These are phyloP conservation scores for Liasis olivaceus DNA, from an alignment of 2,797 vertebrate genomes.

Conservation along the genomic window DNA sequence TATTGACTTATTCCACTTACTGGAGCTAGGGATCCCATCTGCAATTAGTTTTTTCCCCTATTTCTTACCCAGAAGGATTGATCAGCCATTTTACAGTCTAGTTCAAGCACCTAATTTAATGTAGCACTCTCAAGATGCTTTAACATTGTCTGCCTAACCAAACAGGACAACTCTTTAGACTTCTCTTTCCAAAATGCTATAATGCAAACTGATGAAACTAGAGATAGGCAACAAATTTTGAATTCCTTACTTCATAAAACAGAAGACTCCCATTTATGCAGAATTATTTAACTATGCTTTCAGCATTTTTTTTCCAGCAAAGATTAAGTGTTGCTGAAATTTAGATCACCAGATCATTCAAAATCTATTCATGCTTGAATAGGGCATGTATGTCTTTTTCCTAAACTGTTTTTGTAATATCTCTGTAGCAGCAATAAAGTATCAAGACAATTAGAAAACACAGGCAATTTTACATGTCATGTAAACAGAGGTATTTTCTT, in stretches of 20 bases:
- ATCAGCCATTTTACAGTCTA: conserved; percentile 81
- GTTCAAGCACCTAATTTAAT: conserved; percentile 80
- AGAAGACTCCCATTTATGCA: conserved; percentile 15
- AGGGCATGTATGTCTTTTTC: too few relatives aligned
- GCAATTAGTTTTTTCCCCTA: conserved; percentile 62
- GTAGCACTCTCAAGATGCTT: conserved; percentile 72
- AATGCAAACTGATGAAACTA: conserved; percentile 17
- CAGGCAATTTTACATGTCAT: neutral
- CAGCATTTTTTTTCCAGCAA: neutral
- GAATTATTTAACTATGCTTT: neutral
- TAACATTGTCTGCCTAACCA: conserved; percentile 71
- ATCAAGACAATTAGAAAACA: neutral
- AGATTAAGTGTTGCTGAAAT: neutral
- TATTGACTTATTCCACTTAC: conserved; percentile 57
- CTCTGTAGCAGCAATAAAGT: neutral
- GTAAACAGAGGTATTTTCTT: too few relatives aligned
- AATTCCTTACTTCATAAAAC: conserved; percentile 20
- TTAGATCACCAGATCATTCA: neutral
- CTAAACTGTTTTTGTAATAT: neutral
- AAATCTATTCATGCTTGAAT: neutral
- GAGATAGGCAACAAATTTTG: conserved; percentile 3
- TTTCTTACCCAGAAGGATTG: conserved; percentile 76
- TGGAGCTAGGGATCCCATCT: conserved; percentile 66
- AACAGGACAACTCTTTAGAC: conserved; percentile 65
- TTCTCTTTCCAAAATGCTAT: conserved; percentile 55